Evolutionary conservation across 2,888 invertebrate genomes (phyloP).

Genomic region (Ecdyonurus torrentis): DNA sequence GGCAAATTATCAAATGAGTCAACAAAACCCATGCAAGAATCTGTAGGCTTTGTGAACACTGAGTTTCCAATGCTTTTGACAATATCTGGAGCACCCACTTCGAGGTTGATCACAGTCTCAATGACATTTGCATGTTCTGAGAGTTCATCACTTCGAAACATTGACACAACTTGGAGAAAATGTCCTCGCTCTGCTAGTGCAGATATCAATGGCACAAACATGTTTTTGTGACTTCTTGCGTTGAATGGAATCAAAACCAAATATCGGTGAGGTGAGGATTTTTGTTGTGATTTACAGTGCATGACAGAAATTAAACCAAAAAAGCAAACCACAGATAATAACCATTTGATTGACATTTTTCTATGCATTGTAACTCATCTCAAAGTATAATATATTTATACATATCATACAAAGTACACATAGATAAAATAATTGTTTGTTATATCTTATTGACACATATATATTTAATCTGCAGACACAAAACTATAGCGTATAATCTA

Average conservation of each 20-base stretch:
- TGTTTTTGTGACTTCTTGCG: constrained; percentile 1
- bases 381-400: no score
- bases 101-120: not conserved
- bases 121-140: not conserved
- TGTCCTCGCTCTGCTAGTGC: not conserved
- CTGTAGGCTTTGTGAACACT: not conserved
- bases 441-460: no score
- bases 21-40: not conserved
- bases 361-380: no score
- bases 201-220: not conserved
- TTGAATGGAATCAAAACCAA: not conserved
- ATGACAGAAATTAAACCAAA: no score
- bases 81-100: not conserved
- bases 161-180: not conserved
- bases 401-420: no score
- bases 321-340: no score
- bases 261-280: no score
- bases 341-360: no score
- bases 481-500: no score
- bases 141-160: not conserved
- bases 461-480: no score
- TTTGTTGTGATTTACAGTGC: no score
- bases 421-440: no score
- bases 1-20: not conserved
- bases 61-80: not conserved